A percentile compares a stretch with the other conserved stretches of the same genome.
Evolutionary conservation across 2,888 invertebrate genomes (phyloP).

Genomic region (Cinara cedri): DNA sequence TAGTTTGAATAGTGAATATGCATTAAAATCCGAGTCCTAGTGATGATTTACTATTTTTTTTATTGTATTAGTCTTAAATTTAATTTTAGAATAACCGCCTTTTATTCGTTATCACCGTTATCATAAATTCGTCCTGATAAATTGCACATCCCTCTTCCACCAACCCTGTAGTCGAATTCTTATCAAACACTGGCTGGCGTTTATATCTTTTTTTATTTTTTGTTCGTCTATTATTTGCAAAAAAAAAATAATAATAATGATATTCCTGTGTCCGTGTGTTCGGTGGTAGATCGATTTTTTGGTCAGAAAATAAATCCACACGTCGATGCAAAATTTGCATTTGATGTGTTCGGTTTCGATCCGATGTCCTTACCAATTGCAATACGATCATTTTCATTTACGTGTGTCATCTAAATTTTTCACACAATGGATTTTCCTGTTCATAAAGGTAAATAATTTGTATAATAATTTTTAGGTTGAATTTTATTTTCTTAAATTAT

Average conservation of each 20-base stretch:
- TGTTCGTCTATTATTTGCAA: conserved; percentile 24
- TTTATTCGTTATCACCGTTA: conserved; percentile 26
- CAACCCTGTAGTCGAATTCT: conserved; percentile 27
- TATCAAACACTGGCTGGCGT: conserved; percentile 38
- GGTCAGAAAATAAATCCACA: not conserved
- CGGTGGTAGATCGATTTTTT: not conserved
- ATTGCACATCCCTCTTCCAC: conserved; percentile 10
- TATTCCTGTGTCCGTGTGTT: not conserved
- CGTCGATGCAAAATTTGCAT: not conserved
- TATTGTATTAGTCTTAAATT: too few relatives aligned
- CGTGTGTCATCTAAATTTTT: not conserved
- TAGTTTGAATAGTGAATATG: too few relatives aligned
- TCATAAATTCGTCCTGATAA: conserved; percentile 34
- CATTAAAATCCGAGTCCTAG: too few relatives aligned
- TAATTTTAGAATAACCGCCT: not conserved
- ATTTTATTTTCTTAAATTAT: too few relatives aligned
- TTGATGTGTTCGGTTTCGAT: not conserved
- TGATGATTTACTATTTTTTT: too few relatives aligned
- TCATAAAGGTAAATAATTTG: conserved; percentile 8
- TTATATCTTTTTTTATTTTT: conserved; percentile 31
- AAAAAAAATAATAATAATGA: not conserved
- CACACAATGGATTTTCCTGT: conserved; percentile 34
- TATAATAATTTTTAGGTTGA: too few relatives aligned
- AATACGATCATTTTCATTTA: not conserved
- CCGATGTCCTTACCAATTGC: not conserved